Base-by-base conservation (phyloP, 1,140 invertebrate genomes). In the Phymorhynchus buccinoides region DNA sequence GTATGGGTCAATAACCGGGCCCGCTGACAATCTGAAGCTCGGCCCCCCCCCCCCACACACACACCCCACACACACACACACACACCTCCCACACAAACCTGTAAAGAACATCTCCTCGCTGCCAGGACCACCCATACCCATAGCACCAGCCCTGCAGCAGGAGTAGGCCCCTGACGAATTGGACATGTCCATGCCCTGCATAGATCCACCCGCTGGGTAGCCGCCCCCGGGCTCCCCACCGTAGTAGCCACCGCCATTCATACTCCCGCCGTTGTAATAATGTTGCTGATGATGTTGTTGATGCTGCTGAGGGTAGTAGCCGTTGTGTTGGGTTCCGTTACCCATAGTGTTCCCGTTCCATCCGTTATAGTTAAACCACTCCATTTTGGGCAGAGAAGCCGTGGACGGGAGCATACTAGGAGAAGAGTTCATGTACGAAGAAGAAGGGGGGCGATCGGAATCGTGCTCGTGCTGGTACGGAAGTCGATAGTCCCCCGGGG, bases 41-140 rank as follows among this genome's bases (percentile, higher is more conserved):
- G 56, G 7, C 7, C 56, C 3, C 56, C 3, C 56, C 3, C 56
- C 3, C 56, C 16, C 56, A 62, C 56, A 22, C 56, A 27, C 56
- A 62, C 56, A 62, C n/a, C 56, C 22, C 56, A 62, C 56, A 62
- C 56, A 62, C 56, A 62, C 56, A 62, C 56, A n/a, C n/a, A n/a
- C n/a, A n/a, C n/a, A n/a, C n/a, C n/a, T n/a, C 56, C 12, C 56
- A 14, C 35, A 37, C 30, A 7, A 2, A 75, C 73, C 73, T 75
- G 35, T 27, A 39, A 37, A 75, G 73, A 41, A 75, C 73, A 75
- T 75, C 35, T 75, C 73, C 73, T 75, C 73, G 18, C 16, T 37
- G 7, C 73, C 37, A 1, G 27, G 6, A n/a, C n/a, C n/a, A n/a
- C n/a, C n/a, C n/a, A n/a, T n/a, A n/a, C n/a, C n/a, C n/a, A n/a